Percentiles rank a stretch among this genome's conserved stretches.
These are phyloP conservation scores for Delia radicum DNA, from an alignment of 1,140 invertebrate genomes.

Conservation along the genomic window DNA sequence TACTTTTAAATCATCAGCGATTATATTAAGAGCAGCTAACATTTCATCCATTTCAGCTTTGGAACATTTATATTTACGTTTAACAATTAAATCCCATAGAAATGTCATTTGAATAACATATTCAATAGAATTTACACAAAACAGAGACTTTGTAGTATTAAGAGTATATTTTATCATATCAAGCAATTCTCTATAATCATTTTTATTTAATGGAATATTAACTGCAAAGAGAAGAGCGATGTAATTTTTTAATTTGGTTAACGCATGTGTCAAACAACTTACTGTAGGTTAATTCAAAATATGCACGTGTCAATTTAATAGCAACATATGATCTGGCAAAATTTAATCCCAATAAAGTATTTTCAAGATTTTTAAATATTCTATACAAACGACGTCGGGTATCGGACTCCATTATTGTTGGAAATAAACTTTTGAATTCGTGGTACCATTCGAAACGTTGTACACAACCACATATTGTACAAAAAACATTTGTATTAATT, in stretches of 20 bases:
- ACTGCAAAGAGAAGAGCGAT: too few relatives aligned
- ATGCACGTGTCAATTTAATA: constrained; percentile 27
- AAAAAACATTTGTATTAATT: constrained; percentile 20
- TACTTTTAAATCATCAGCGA: constrained; percentile 31
- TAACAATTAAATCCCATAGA: constrained; percentile 41
- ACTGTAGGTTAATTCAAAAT: constrained; percentile 28
- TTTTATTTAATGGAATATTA: constrained; percentile 24
- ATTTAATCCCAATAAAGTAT: constrained; percentile 34
- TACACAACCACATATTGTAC: constrained; percentile 29
- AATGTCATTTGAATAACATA: constrained; percentile 36
- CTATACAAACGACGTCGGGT: constrained; percentile 30
- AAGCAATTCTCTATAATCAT: constrained; percentile 32
- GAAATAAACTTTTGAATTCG: constrained; percentile 28
- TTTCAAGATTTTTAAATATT: constrained; percentile 29
- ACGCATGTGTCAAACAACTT: background rate
- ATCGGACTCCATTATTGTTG: background rate
- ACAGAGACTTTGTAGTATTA: constrained; percentile 4
- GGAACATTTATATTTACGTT: constrained; percentile 31
- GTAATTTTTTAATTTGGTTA: background rate
- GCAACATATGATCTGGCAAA: constrained; percentile 34
- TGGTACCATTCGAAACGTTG: constrained; percentile 36
- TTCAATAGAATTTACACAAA: constrained; percentile 30
- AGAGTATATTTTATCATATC: constrained; percentile 32
- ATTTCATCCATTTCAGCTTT: constrained; percentile 16
- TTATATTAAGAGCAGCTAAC: constrained; percentile 28